Percentiles rank a stretch among this genome's conserved stretches.
These are phyloP conservation scores for Lycocorax pyrrhopterus DNA, from an alignment of 2,113 vertebrate genomes.

Conservation along the genomic window DNA sequence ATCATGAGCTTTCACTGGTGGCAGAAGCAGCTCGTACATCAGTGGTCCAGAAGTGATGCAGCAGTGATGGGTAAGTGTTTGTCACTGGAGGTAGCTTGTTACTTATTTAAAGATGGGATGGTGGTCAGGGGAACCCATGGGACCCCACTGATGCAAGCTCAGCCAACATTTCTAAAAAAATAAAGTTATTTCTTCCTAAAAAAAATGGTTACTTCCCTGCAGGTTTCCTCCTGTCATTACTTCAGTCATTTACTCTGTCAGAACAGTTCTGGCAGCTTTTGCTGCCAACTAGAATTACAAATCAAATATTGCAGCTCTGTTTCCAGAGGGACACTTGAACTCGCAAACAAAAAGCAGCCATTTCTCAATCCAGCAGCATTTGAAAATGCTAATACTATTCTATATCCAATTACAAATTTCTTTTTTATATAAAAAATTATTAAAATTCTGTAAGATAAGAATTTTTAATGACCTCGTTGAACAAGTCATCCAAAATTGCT, in stretches of 20 bases:
- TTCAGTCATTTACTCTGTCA: slow-evolving; percentile 7
- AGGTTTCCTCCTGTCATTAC: not conserved
- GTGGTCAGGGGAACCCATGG: not conserved
- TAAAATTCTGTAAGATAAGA: not conserved
- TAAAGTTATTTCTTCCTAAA: not conserved
- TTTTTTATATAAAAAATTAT: not conserved
- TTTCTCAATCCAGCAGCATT: not conserved
- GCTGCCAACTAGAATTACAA: slow-evolving; percentile 31
- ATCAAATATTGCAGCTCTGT: slow-evolving; percentile 16
- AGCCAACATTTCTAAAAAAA: not conserved
- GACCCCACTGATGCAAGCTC: not conserved
- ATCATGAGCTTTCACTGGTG: not conserved
- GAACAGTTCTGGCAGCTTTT: slow-evolving; percentile 12
- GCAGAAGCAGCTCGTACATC: not conserved
- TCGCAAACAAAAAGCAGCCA: not conserved
- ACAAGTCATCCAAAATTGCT: not conserved
- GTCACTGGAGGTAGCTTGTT: not conserved
- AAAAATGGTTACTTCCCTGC: not conserved
- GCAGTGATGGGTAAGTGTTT: not conserved
- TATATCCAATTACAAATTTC: not conserved
- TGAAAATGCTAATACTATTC: slow-evolving; percentile 22
- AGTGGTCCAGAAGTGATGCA: not conserved
- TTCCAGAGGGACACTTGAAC: slow-evolving; percentile 34
- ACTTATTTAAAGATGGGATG: not conserved
- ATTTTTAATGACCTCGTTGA: not conserved